A percentile compares a stretch with the other conserved stretches of the same genome.
Conservation (phyloP, 30 jellyfish, hydroid and myxozoan species). For the Clytia hemisphaerica region DNA sequence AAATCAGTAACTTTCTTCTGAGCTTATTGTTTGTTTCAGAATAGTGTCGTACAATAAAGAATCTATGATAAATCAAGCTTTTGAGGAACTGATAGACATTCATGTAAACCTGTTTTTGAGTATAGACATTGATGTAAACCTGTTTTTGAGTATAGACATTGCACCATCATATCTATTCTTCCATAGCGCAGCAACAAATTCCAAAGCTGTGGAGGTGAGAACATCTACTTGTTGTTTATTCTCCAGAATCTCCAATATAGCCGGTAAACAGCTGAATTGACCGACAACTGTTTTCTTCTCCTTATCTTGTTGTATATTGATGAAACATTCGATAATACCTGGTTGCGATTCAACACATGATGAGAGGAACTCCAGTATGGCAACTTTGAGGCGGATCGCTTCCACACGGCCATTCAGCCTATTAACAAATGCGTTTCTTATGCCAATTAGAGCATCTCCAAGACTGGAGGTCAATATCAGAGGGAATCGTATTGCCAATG, state of each 20-base stretch:
- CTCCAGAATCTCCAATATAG: conserved; percentile 24
- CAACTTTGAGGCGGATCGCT: conserved; percentile 74
- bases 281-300: conserved; percentile 29
- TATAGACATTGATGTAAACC: too few relatives aligned
- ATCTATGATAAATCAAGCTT: too few relatives aligned
- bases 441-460: conserved; percentile 43
- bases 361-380: conserved; percentile 68
- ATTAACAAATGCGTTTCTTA: conserved; percentile 47
- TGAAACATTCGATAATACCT: conserved; percentile 68
- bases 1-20: too few relatives aligned
- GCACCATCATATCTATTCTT: conserved; percentile 56
- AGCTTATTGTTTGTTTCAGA: too few relatives aligned
- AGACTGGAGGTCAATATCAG: conserved; percentile 51
- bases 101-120: too few relatives aligned
- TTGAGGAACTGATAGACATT: too few relatives aligned
- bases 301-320: conserved; percentile 27
- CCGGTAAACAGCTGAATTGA: conserved; percentile 44
- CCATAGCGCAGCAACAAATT: conserved; percentile 63
- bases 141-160: conserved; percentile 35
- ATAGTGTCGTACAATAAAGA: too few relatives aligned
- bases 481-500: conserved; percentile 18
- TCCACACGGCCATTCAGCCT: conserved; percentile 49
- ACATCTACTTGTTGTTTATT: conserved; percentile 32
- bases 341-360: conserved; percentile 85
- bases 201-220: conserved; percentile 39